Evolutionary conservation across 1,140 invertebrate species (phyloP).

Genomic region (Diuraphis noxia): DNA sequence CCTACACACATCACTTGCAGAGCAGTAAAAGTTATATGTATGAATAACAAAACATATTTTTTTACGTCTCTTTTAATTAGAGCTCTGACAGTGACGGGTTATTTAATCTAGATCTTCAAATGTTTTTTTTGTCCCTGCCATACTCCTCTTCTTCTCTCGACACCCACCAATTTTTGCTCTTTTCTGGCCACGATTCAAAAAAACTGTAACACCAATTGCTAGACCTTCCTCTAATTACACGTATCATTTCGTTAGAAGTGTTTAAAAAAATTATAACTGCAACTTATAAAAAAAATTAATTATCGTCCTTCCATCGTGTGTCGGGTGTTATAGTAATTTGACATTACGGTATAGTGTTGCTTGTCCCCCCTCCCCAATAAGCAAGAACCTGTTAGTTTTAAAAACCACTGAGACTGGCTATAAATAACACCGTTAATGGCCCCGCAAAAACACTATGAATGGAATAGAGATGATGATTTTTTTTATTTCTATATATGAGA

Average conservation of each 20-base stretch:
- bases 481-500: not conserved
- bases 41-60: not conserved
- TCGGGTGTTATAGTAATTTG: constrained; percentile 42
- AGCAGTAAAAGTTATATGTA: constrained; percentile 3
- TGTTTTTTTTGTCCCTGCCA: not conserved
- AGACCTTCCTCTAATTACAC: constrained; percentile 42
- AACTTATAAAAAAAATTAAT: constrained; percentile 19
- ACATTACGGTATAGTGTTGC: constrained; percentile 26
- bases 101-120: constrained; percentile 44
- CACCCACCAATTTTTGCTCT: not conserved
- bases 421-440: constrained; percentile 45
- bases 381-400: constrained; percentile 34
- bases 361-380: not conserved
- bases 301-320: not conserved
- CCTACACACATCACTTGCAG: not conserved
- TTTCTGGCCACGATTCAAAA: constrained; percentile 31
- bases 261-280: constrained; percentile 46
- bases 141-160: not conserved
- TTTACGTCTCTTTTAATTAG: constrained; percentile 33
- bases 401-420: constrained; percentile 20
- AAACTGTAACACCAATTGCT: constrained; percentile 9
- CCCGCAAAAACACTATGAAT: not conserved
- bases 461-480: constrained; percentile 21
- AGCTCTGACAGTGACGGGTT: constrained; percentile 31
- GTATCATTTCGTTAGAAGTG: constrained; percentile 37